phyloP scores from a whole-genome alignment of 1,140 invertebrate genomes.

The Drosophila lacertosa region DNA sequence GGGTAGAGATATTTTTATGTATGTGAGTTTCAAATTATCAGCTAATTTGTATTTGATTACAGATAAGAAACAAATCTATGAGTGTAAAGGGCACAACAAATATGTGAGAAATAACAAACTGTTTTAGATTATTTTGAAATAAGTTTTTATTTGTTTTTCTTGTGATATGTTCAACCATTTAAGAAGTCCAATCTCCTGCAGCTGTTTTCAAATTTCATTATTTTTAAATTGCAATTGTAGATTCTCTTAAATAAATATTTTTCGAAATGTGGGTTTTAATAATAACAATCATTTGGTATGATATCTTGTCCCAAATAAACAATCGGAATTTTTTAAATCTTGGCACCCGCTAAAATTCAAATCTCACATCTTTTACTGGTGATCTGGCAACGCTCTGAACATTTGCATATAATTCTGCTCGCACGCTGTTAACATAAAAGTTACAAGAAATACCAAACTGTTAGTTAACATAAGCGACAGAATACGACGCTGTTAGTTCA shows the following conservation, averaged over 20 bases:
- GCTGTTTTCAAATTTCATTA: no score
- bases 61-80: slow-evolving; percentile 5
- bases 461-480: background rate
- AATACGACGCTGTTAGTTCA: background rate
- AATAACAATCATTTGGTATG: no score
- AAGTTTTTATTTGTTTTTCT: background rate
- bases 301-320: no score
- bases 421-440: background rate
- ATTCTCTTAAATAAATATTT: no score
- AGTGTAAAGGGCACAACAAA: background rate
- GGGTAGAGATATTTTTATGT: no score
- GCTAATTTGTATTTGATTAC: slow-evolving; percentile 8
- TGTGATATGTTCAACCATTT: no score
- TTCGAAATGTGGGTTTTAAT: no score
- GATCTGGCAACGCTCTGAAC: slow-evolving; percentile 12
- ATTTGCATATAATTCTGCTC: background rate
- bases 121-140: background rate
- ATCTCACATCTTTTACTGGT: slow-evolving; percentile 5
- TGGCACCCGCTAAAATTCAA: background rate
- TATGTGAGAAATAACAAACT: background rate
- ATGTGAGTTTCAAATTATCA: background rate
- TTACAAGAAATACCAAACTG: slow-evolving; percentile 3
- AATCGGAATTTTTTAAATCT: no score
- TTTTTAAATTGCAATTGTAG: no score
- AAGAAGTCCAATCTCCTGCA: no score